phyloP scores from a whole-genome alignment of 2,797 vertebrate genomes.

The Borostomias antarcticus region DNA sequence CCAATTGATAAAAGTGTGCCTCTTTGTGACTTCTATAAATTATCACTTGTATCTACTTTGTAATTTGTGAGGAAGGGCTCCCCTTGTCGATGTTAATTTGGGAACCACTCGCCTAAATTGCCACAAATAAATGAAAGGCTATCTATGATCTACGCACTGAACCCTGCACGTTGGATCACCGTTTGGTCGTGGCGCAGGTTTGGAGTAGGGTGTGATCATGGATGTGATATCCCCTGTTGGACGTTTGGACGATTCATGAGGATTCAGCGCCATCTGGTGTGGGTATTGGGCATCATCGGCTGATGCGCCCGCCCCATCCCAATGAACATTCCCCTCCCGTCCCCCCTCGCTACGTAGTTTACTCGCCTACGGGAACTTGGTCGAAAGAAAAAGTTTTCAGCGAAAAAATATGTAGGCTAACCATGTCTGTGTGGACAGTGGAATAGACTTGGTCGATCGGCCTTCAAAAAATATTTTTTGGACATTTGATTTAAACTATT shows the following conservation, averaged over 20 bases:
- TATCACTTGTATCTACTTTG: too few species aligned
- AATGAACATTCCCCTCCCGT: conserved; percentile 50
- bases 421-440: conserved; percentile 20
- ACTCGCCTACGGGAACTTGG: conserved; percentile 49
- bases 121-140: too few species aligned
- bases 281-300: neutral
- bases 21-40: neutral
- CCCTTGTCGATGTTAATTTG: too few species aligned
- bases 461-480: conserved; percentile 9
- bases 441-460: conserved; percentile 31
- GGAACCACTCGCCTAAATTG: too few species aligned
- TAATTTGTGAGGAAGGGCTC: too few species aligned
- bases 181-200: too few species aligned
- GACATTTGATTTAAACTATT: neutral
- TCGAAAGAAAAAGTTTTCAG: conserved; percentile 54
- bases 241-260: too few species aligned
- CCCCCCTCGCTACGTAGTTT: conserved; percentile 60
- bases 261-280: conserved; percentile 53
- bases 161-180: too few species aligned
- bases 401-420: conserved; percentile 27
- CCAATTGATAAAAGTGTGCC: neutral
- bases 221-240: too few species aligned
- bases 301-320: conserved; percentile 29
- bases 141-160: too few species aligned
- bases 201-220: too few species aligned